A percentile compares a stretch with the other conserved stretches of the same genome.
Conservation (phyloP, 2,888 invertebrate genomes). For the Drosophila paranaensis region DNA sequence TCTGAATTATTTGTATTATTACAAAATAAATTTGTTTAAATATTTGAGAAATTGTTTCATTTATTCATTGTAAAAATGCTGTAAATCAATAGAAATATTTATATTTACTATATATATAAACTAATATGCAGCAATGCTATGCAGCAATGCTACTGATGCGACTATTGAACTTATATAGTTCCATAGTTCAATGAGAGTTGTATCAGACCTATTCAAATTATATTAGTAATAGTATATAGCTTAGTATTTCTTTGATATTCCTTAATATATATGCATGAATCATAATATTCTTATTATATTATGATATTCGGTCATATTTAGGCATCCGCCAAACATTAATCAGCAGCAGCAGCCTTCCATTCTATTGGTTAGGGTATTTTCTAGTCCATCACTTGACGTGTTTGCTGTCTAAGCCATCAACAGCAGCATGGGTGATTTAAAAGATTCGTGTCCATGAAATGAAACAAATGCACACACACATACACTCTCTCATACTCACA, state of each 20-base stretch:
- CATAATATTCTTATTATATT: too few species aligned
- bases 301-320: too few species aligned
- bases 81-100: background rate
- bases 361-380: background rate
- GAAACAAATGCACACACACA: background rate
- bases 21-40: background rate
- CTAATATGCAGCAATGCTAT: too few species aligned
- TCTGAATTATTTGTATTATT: background rate
- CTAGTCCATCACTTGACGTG: background rate
- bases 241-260: too few species aligned
- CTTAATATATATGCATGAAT: too few species aligned
- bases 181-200: too few species aligned
- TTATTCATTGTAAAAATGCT: background rate
- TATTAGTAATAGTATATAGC: too few species aligned
- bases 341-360: background rate
- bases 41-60: background rate
- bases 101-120: background rate
- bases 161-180: too few species aligned
- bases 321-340: too few species aligned
- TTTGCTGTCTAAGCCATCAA: background rate
- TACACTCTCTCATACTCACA: too few species aligned
- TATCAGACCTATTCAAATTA: too few species aligned
- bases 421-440: background rate
- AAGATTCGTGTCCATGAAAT: slow-evolving; percentile 5
- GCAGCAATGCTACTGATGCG: too few species aligned